Base-by-base conservation (phyloP, 1,140 invertebrate species). In the Temnothorax longispinosus region DNA sequence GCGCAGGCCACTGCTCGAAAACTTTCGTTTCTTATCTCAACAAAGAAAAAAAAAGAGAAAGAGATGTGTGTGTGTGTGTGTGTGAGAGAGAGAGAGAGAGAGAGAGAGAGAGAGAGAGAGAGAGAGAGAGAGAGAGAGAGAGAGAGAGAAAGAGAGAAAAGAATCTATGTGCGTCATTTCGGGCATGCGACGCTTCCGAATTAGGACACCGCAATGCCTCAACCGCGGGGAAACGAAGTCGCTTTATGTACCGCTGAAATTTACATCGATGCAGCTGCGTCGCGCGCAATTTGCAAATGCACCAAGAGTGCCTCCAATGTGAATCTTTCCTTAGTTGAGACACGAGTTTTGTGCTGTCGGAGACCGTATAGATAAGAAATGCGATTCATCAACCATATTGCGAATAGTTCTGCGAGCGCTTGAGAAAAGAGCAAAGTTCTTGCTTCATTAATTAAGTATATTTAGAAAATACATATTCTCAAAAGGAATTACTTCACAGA, bases 211-310 rank as follows among this genome's bases (percentile, higher is more conserved):
- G 75, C 56, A 60, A 65, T 54, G 67, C 11, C n/a, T 54, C 41
- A 32, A 38, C 18, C 80, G 54, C 52, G 38, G 44, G 15, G 27
- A 69, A 54, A 81, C 62, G 21, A 27, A 82, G 41, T 84, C 54
- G 80, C 38, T 47, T 38, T 82, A 74, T 78, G 72, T 58, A 67
- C 32, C 47, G 47, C 47, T 85, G 62, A 85, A 85, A 85, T 85
- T 85, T 85, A 85, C 75, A 81, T 85, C 27, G 47, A 85, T 58
- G 84, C 84, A 85, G 75, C 62, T 85, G 58, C 74, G 71, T 52
- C 35, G 77, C 41, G 80, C 52, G 75, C 84, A 85, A 80, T 80
- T 81, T 85, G 84, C 75, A 85, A 80, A 81, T 85, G 84, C 75
- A 85, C 50, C 41, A 84, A 75, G 54, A 35, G 52, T 58, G 75